Evolutionary conservation across 2,113 vertebrate species (phyloP).

Genomic region (Piaya cayana): DNA sequence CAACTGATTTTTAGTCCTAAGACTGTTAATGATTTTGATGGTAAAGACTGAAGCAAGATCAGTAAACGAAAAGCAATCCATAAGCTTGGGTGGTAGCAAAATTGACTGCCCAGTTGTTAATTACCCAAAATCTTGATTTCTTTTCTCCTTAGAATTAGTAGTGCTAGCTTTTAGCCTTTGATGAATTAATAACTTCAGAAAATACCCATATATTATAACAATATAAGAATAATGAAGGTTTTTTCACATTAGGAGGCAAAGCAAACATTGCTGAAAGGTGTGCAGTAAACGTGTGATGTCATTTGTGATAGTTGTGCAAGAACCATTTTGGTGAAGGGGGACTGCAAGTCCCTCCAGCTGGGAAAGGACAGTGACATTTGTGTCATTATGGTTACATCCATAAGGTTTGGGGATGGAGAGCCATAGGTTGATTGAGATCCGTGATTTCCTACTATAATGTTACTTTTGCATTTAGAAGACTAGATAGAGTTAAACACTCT

Average conservation of each 20-base stretch:
- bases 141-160: background rate
- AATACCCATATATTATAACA: background rate
- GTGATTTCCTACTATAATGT: fast-evolving
- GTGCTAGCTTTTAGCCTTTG: background rate
- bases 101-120: background rate
- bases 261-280: background rate
- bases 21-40: background rate
- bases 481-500: background rate
- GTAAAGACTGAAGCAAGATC: background rate
- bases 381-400: fast-evolving
- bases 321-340: background rate
- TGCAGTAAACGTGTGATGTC: fast-evolving
- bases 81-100: background rate
- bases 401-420: background rate
- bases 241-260: background rate
- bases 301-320: background rate
- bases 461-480: fast-evolving
- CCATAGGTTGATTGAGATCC: background rate
- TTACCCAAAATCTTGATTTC: background rate
- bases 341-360: fast-evolving
- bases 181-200: background rate
- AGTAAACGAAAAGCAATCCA: background rate
- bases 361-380: background rate
- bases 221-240: background rate
- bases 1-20: background rate